These are phyloP conservation scores for Caenorhabditis imperialis DNA, from an alignment of 2,888 invertebrate genomes.

Conservation along the genomic window DNA sequence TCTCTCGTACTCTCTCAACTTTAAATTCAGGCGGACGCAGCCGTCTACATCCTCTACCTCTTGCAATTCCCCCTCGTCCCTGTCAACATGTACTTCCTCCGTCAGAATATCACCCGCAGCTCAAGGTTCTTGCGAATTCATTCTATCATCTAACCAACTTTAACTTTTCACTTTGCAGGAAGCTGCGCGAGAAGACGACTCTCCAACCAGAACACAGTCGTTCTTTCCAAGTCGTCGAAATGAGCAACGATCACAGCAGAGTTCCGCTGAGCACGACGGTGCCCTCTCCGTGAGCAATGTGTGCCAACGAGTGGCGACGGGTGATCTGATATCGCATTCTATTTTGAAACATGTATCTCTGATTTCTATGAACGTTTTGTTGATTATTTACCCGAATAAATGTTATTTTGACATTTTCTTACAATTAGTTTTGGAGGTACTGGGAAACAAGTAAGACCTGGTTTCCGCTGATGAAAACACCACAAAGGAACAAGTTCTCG, in stretches of 20 bases:
- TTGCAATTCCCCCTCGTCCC: constrained; percentile 65
- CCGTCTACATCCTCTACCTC: constrained; percentile 63
- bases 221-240: constrained; percentile 39
- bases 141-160: neutral
- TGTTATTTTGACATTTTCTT: too few relatives aligned
- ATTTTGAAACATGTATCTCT: too few relatives aligned
- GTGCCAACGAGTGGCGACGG: too few relatives aligned
- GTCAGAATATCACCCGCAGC: constrained; percentile 58
- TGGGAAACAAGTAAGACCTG: too few relatives aligned
- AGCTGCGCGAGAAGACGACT: constrained; percentile 42
- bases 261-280: constrained; percentile 32
- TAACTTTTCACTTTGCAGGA: constrained; percentile 27
- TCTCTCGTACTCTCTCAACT: neutral
- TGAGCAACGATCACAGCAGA: constrained; percentile 36
- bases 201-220: constrained; percentile 41
- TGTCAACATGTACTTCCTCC: constrained; percentile 61
- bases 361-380: too few relatives aligned
- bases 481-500: constrained; percentile 27
- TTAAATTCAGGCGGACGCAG: constrained; percentile 56
- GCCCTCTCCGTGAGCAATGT: constrained; percentile 4
- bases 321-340: too few relatives aligned
- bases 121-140: constrained; percentile 29
- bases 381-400: too few relatives aligned
- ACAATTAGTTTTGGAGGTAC: too few relatives aligned
- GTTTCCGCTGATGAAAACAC: constrained; percentile 8